Evolutionary conservation across 2,888 invertebrate species (phyloP), one percentile per base, ranked within the genome.

Genomic region (Brachyopa scutellaris): DNA sequence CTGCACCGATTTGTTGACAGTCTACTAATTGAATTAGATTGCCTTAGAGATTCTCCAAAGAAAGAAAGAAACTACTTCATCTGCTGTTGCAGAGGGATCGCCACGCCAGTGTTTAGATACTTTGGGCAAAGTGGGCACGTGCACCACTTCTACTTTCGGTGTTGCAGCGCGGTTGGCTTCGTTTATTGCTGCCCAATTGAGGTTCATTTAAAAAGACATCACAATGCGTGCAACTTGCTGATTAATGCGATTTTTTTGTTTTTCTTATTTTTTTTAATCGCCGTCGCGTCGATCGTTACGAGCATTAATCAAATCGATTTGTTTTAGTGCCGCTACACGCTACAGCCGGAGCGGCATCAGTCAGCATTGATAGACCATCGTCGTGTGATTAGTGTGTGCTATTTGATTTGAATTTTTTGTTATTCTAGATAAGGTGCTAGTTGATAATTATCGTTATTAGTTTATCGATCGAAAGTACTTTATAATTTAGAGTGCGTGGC

Each of bases 21-120:
- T 59, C 82, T 51, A 59, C 77, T 77, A 70, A 82, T 82, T 77
- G 53, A 62, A 82, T 82, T 72, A 77, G 61, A 77, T 77, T 82
- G 70, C 31, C 70, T 49, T 40, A 66, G 49, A 13, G 26, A 21
- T 40, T 59, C 49, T 42, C 21, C 21, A 49, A 31, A 51, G 40
- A 21, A 42, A 64, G 29, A 72, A 33, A 40, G 21, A 62, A 17
- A 31, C 38, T 38, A 31, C 26, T 45, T 59, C 59, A 40, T 59
- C 67, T 42, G 38, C 1, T 15, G 15, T n/a, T 3, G 31, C 49
- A 33, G 15, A 19, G 31, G 4, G 33, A 67, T 42, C 21, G 33
- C 61, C 72, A 55, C 26, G 40, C 59, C 70, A 40, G 21, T 45
- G 26, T 7, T 31, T 49, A 36, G n/a, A n/a, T n/a, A 45, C 36